Evolutionary conservation across 1,140 invertebrate genomes (phyloP).

Genomic region (Harlomillsia oculata): DNA sequence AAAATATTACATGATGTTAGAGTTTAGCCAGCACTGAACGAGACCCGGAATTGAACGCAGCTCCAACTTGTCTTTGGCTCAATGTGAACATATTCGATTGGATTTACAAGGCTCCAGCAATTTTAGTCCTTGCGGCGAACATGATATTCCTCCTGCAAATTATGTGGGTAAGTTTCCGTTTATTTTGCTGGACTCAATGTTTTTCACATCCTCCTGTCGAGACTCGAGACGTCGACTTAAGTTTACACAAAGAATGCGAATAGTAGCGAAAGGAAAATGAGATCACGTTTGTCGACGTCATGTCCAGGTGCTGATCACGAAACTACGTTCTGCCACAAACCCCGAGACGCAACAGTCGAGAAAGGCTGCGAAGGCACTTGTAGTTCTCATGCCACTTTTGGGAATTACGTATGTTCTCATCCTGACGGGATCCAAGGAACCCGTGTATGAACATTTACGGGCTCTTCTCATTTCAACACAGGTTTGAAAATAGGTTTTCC

Average conservation of each 20-base stretch:
- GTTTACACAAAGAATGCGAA: too few species aligned
- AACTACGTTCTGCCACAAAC: slow-evolving; percentile 73
- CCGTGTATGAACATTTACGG: slow-evolving; percentile 40
- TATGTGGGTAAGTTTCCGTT: slow-evolving; percentile 80
- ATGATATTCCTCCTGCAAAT: slow-evolving; percentile 78
- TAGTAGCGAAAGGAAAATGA: too few species aligned
- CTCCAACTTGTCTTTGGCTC: slow-evolving; percentile 51
- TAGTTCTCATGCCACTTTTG: slow-evolving; percentile 75
- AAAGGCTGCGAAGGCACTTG: slow-evolving; percentile 76
- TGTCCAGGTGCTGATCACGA: slow-evolving; percentile 85
- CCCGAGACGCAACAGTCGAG: slow-evolving; percentile 77
- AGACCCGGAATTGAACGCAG: slow-evolving; percentile 45
- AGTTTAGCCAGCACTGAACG: slow-evolving; percentile 61
- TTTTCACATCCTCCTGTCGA: too few species aligned
- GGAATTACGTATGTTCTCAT: slow-evolving; percentile 80
- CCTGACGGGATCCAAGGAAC: slow-evolving; percentile 51
- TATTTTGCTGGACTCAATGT: too few species aligned
- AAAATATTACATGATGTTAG: slow-evolving; percentile 38
- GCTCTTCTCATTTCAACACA: slow-evolving; percentile 73
- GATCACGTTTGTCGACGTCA: too few species aligned
- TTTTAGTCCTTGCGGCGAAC: slow-evolving; percentile 65
- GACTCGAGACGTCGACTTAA: too few species aligned
- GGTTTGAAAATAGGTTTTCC: too few species aligned
- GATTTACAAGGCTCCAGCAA: slow-evolving; percentile 65
- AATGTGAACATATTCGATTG: slow-evolving; percentile 61